phyloP scores from a whole-genome alignment of 2,113 vertebrate species.

The Alethe diademata region DNA sequence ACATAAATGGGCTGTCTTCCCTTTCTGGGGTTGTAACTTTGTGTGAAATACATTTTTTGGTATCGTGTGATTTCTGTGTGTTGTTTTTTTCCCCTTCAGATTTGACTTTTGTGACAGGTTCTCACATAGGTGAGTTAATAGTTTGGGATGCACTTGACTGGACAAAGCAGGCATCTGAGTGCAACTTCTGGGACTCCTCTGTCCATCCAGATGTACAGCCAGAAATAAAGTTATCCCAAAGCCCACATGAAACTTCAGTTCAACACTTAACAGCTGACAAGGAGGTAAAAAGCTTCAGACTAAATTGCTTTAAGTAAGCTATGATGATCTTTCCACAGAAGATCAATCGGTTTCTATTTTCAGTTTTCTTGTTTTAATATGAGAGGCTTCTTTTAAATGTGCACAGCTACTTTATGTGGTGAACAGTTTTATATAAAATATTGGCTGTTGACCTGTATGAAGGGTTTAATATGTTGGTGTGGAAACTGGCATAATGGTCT shows the following conservation, averaged over 20 bases:
- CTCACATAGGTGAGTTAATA: slow-evolving; percentile 89
- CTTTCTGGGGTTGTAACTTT: not conserved
- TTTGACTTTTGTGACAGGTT: slow-evolving; percentile 86
- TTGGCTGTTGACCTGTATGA: not conserved
- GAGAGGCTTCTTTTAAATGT: not conserved
- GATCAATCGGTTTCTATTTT: not conserved
- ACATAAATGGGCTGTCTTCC: not conserved
- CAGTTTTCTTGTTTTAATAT: not conserved
- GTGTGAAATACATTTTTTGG: not conserved
- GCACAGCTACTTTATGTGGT: not conserved
- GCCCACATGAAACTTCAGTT: slow-evolving; percentile 85
- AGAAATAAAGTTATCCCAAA: slow-evolving; percentile 86
- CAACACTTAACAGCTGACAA: slow-evolving; percentile 87
- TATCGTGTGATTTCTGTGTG: not conserved
- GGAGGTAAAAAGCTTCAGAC: slow-evolving; percentile 76
- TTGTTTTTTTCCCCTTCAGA: slow-evolving; percentile 44
- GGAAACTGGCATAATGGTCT: not conserved
- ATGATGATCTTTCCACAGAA: not conserved
- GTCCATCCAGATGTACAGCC: slow-evolving; percentile 73
- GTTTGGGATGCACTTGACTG: slow-evolving; percentile 89
- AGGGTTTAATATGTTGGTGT: not conserved
- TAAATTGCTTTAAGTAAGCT: not conserved
- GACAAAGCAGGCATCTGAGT: slow-evolving; percentile 82
- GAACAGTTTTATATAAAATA: not conserved
- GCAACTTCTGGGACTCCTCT: slow-evolving; percentile 84